Conservation (phyloP, 2,888 invertebrate genomes). For the Aphrophora alni region DNA sequence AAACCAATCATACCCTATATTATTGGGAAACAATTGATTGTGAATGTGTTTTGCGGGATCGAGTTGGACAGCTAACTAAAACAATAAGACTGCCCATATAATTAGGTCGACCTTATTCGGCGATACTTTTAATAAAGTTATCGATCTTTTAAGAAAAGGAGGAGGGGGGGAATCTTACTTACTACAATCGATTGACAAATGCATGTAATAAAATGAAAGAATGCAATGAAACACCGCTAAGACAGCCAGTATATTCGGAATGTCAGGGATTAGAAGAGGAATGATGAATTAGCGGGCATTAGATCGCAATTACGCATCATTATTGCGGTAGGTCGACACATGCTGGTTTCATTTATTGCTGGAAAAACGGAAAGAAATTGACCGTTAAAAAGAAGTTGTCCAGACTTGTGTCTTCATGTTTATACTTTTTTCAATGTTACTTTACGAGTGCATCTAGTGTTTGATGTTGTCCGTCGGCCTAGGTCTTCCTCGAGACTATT, state of each 20-base stretch:
- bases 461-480: constrained; percentile 23
- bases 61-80: no score
- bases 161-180: not conserved
- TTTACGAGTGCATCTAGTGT: constrained; percentile 27
- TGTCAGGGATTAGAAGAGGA: constrained; percentile 26
- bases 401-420: constrained; percentile 27
- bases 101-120: no score
- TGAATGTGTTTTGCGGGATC: no score
- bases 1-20: no score
- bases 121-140: not conserved
- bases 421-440: constrained; percentile 29
- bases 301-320: constrained; percentile 32
- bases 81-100: no score
- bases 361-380: constrained; percentile 35
- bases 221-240: constrained; percentile 21
- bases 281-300: constrained; percentile 37
- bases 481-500: constrained; percentile 21
- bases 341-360: no score
- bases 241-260: not conserved
- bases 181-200: not conserved
- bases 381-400: constrained; percentile 35
- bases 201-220: not conserved
- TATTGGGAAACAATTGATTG: no score
- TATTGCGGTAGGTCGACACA: constrained; percentile 39
- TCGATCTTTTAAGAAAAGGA: no score